Conservation (phyloP, 2,797 vertebrate species). For the Enteromius thamalakanensis region DNA sequence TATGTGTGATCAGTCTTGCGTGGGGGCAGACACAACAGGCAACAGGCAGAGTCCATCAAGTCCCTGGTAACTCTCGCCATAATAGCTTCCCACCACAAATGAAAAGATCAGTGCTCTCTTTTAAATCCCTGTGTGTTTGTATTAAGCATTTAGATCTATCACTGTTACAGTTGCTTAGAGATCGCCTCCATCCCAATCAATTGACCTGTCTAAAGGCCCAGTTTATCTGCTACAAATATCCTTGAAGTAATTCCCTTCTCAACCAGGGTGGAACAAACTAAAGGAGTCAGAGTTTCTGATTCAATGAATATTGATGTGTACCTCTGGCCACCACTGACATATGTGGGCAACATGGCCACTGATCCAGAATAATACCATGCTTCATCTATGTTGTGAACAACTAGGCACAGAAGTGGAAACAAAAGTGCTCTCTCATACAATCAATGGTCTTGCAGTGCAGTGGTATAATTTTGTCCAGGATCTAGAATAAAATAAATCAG, state of each 20-base stretch:
- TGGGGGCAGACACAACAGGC: slow-evolving; percentile 47
- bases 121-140: slow-evolving; percentile 60
- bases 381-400: slow-evolving; percentile 45
- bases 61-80: slow-evolving; percentile 64
- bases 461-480: background rate
- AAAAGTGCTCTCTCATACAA: background rate
- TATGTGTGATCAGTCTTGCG: slow-evolving; percentile 66
- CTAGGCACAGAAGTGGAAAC: slow-evolving; percentile 38
- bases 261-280: slow-evolving; percentile 60
- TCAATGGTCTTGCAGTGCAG: background rate
- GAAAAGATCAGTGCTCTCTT: slow-evolving; percentile 67
- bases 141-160: slow-evolving; percentile 71
- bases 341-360: slow-evolving; percentile 53
- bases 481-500: background rate
- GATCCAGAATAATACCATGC: slow-evolving; percentile 55
- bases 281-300: slow-evolving; percentile 66
- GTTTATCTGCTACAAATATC: slow-evolving; percentile 73
- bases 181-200: slow-evolving; percentile 67
- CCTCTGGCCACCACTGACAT: slow-evolving; percentile 59
- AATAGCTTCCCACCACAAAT: slow-evolving; percentile 64
- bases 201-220: slow-evolving; percentile 62
- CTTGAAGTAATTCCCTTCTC: slow-evolving; percentile 59
- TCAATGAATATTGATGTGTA: slow-evolving; percentile 67
- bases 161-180: slow-evolving; percentile 65
- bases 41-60: slow-evolving; percentile 63